Evolutionary conservation across 2,888 invertebrate genomes (phyloP).

Genomic region (Branchipolynoe longqiensis): DNA sequence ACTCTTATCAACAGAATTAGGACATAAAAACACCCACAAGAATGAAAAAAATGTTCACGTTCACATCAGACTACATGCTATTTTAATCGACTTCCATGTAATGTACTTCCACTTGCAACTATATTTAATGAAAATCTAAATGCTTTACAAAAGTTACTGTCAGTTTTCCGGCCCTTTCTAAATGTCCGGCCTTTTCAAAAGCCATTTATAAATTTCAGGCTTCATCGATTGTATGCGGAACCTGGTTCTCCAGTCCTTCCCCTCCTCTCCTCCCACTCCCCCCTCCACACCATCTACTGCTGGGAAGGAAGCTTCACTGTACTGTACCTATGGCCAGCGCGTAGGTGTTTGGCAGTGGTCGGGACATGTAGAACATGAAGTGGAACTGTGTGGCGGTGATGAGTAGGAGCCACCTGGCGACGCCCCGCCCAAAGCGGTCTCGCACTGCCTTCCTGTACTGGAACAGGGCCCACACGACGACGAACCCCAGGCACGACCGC

Average conservation of each 20-base stretch:
- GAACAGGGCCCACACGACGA: constrained; percentile 89
- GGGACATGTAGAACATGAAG: constrained; percentile 97
- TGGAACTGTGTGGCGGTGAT: constrained; percentile 97
- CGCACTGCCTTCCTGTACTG: constrained; percentile 88
- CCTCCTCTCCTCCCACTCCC: no score
- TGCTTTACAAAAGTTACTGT: neutral
- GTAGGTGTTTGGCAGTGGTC: constrained; percentile 97
- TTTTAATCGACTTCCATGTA: neutral
- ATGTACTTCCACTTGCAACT: neutral
- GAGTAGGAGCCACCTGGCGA: constrained; percentile 84
- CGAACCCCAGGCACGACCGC: constrained; percentile 89
- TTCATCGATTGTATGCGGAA: no score
- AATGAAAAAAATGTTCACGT: no score
- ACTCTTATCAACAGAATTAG: no score
- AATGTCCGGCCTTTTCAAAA: no score
- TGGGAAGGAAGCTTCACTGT: constrained; percentile 72
- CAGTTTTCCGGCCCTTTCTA: neutral
- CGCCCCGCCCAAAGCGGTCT: constrained; percentile 89
- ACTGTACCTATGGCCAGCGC: constrained; percentile 95
- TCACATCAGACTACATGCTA: no score
- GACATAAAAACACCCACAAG: no score
- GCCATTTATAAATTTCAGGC: neutral
- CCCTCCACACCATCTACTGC: neutral
- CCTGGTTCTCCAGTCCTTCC: no score
- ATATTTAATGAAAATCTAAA: neutral